Base-by-base conservation (phyloP, 2,113 vertebrate species). In the Isichthys henryi region DNA sequence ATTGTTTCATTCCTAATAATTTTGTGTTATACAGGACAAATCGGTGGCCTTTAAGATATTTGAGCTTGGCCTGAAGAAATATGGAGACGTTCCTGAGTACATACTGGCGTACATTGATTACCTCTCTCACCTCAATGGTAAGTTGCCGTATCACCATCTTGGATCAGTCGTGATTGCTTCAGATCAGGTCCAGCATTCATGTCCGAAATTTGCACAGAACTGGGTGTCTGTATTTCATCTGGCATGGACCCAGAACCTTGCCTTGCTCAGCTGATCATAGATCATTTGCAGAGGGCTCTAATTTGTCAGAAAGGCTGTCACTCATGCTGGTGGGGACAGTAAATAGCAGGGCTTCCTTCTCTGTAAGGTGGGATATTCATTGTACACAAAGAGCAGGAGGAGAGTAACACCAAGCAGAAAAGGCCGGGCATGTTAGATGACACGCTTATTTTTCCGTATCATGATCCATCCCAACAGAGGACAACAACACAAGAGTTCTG, bases 1-100 rank as follows among this genome's bases (percentile, higher is more conserved):
- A 46, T 17, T 17, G 3, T 23, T 84, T 46, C 52, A 19, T n/a
- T 48, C 58, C 4, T 48, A 3, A 48, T 45, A 77, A 27, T 89
- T 11, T 66, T 90, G 86, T 21, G 27, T 90, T 39, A 91, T 91
- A 90, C 95, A 99, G 98, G 98, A 99, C 95, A 99, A 99, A 93
- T 99, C 98, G 9, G 98, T 99, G 96, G 98, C 98, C 95, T 99
- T 99, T 94, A 99, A 99, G 95, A 99, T 99, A 94, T 99, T 99
- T 96, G 98, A 99, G 92, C 96, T 99, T 66, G 98, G 98, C 88
- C 94, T 99, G 92, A 99, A 99, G 96, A 99, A 99, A 94, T 99
- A 99, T 5, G 98, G 98, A 19, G 98, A 99, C 94, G 97, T 99
- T 95, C 98, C 98, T 93, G 98, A 99, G 94, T 99, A 99, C 90